Percentiles rank a stretch among this genome's conserved stretches.
These are phyloP conservation scores for Scaptomyza flava DNA, from an alignment of 2,888 invertebrate species.

Conservation along the genomic window DNA sequence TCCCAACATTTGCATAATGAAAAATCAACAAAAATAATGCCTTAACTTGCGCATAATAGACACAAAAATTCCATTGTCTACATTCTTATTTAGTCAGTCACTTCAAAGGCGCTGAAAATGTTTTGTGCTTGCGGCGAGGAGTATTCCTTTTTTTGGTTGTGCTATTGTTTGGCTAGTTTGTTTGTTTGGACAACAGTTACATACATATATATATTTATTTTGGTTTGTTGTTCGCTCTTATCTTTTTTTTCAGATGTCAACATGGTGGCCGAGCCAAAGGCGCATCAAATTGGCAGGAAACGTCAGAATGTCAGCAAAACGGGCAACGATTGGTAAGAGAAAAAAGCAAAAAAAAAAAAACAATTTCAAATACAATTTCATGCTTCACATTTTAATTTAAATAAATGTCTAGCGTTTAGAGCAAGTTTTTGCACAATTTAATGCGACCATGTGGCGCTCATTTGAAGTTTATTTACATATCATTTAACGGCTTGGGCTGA, in stretches of 20 bases:
- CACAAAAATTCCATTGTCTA: constrained; percentile 32
- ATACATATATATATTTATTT: constrained; percentile 7
- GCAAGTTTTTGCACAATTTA: constrained; percentile 63
- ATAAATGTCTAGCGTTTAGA: constrained; percentile 44
- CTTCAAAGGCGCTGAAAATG: constrained; percentile 53
- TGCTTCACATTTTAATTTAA: constrained; percentile 68
- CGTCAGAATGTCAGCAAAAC: constrained; percentile 87
- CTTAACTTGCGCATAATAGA: constrained; percentile 25
- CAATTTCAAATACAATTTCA: constrained; percentile 52
- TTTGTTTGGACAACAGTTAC: constrained; percentile 9
- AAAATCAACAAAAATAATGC: constrained; percentile 39
- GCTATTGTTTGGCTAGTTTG: constrained; percentile 27
- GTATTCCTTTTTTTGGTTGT: not conserved
- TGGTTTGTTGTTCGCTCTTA: constrained; percentile 26
- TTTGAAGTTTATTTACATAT: constrained; percentile 82
- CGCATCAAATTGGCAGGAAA: constrained; percentile 87
- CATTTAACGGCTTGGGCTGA: constrained; percentile 78
- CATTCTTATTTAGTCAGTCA: constrained; percentile 29
- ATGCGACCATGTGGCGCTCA: constrained; percentile 63
- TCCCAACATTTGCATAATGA: constrained; percentile 69
- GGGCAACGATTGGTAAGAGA: constrained; percentile 87
- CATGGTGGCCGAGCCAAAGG: constrained; percentile 89
- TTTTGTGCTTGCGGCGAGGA: constrained; percentile 9
- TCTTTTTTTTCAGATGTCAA: constrained; percentile 87
- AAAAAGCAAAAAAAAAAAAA: not conserved